Base-by-base conservation (phyloP, 2,888 invertebrate genomes). In the Tortricodes alternella region DNA sequence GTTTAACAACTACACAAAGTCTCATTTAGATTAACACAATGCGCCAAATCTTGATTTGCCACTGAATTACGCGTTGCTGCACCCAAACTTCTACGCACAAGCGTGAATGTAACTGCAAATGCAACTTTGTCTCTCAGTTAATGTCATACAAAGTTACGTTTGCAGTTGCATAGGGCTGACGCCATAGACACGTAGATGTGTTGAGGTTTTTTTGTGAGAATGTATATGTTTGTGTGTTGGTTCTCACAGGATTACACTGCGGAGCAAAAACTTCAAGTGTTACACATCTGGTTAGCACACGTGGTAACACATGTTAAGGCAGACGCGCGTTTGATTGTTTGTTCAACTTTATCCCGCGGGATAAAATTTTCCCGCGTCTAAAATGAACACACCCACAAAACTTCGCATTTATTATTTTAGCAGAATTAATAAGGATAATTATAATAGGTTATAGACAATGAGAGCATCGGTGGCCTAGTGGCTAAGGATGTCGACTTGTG, bases 201-300 rank as follows among this genome's bases (percentile, higher is more conserved):
- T 29, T 11, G 9, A 15, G 24, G 29, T 29, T 1, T 11, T 37
- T 38, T 32, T n/a, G 29, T 9, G 15, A 13, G 18, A 8, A 55
- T 49, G n/a, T 21, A 19, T 44, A 50, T 38, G 13, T 50, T 50
- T 27, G 56, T 18, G 11, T n/a, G n/a, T 35, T 3, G 21, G 56
- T 56, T 56, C 56, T 56, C 56, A 56, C 56, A 50, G 56, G n/a
- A 29, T 23, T 13, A 29, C 41, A 44, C 27, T 13, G 11, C 5
- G 41, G 41, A 35, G 55, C 55, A 49, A 55, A 49, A 55, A 48
- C 41, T 49, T 50, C 41, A 48, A 56, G 56, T 35, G 41, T 18
- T 29, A 15, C 23, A 29, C 56, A 56, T 56, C 56, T 56, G 56
- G 43, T 15, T 21, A 4, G 37, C 49, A 56, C 53, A 52, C 46